Evolutionary conservation across 2,797 vertebrate genomes (phyloP), one percentile per base, ranked within the genome.

Genomic region (Triplophysa yarkandensis): DNA sequence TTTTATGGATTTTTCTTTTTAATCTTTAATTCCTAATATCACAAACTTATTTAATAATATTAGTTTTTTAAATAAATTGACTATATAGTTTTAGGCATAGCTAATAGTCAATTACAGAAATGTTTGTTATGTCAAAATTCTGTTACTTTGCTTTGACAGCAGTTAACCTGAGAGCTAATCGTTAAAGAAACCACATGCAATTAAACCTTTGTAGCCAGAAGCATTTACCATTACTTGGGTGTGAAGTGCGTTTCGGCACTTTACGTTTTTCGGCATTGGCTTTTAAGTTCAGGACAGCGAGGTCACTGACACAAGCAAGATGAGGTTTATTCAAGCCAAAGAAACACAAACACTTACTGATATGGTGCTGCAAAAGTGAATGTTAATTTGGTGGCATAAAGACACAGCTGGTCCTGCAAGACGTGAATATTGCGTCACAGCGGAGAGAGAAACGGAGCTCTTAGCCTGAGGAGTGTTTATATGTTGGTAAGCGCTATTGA

Each of bases 291-390:
- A 64, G 32, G 81, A 84, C 86, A 89, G 88, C 80, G 83, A 90
- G 85, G 87, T 82, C 86, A 86, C 80, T 80, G 84, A 84, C 80
- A 54, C 83, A 83, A n/a, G 85, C 87, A 78, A 82, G 83, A 79
- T 68, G 46, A 58, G 78, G 82, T 78, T 32, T 89, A 89, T 89
- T 86, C 85, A 89, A 87, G 88, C 88, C 88, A 88, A 87, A 64
- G 57, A 32, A 88, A 46, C 44, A 46, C 44, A 46, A 79, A 71
- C 30, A 79, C 83, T 21, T 10, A 54, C 44, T 85, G 83, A 89
- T 87, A 86, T 78, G 75, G 80, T 55, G 79, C 82, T 77, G 79
- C 85, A 85, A 85, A 87, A 88, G 83, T 83, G 83, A 85, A 71
- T 86, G 86, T 85, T 87, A 86, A 88, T 87, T 88, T 88, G 81